phyloP scores from a whole-genome alignment of 2,888 invertebrate genomes.

The Drosophila siamana region DNA sequence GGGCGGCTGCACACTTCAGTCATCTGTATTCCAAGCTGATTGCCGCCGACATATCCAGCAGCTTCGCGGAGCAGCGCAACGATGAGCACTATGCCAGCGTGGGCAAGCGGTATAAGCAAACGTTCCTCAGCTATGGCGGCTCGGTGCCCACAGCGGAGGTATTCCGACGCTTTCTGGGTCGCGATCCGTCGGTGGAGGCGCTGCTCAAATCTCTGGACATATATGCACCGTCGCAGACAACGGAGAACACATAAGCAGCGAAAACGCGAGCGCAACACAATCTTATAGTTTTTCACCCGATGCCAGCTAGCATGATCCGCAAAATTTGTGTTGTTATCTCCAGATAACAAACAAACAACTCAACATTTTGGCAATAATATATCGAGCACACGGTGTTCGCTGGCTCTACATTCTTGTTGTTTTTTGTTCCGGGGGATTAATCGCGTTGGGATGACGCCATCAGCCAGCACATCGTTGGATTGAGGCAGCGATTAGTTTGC shows the following conservation, averaged over 20 bases:
- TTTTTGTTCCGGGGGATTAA: slow-evolving; percentile 34
- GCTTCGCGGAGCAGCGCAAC: slow-evolving; percentile 88
- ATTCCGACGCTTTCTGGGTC: slow-evolving; percentile 95
- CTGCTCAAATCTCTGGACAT: slow-evolving; percentile 87
- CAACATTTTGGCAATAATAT: slow-evolving; percentile 17
- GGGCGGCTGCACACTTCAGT: slow-evolving; percentile 94
- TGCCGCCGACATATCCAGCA: slow-evolving; percentile 95
- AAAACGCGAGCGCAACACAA: background rate
- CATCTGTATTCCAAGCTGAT: slow-evolving; percentile 94
- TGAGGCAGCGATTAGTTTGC: background rate
- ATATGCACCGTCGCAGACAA: slow-evolving; percentile 77
- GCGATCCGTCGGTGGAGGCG: slow-evolving; percentile 95
- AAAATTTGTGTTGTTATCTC: slow-evolving; percentile 52
- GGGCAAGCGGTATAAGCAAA: slow-evolving; percentile 91
- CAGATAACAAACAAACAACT: background rate
- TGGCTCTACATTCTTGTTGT: too few species aligned
- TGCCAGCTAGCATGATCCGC: slow-evolving; percentile 23
- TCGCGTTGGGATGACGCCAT: slow-evolving; percentile 13
- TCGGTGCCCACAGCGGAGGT: slow-evolving; percentile 93
- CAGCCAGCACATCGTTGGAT: background rate
- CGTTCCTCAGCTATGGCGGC: slow-evolving; percentile 93
- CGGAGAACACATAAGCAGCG: slow-evolving; percentile 72
- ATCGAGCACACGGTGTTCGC: slow-evolving; percentile 12
- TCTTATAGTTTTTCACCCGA: background rate
- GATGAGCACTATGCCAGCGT: slow-evolving; percentile 86